These are phyloP conservation scores for Nibea albiflora DNA, from an alignment of 2,113 vertebrate genomes.

Conservation along the genomic window DNA sequence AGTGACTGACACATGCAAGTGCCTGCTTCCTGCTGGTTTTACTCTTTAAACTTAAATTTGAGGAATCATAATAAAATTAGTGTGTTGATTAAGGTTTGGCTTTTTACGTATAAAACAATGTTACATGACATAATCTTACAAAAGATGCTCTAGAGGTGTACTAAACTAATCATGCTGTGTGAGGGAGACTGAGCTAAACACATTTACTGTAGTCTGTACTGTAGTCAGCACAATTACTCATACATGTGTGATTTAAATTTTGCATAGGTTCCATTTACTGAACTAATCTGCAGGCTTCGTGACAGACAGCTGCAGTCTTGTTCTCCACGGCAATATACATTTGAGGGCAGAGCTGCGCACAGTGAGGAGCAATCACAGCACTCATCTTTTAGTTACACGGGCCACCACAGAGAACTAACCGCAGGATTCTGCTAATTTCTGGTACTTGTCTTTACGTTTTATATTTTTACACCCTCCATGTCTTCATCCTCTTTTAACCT, in stretches of 20 bases:
- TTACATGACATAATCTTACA: background rate
- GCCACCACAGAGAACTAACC: constrained; percentile 29
- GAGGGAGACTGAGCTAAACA: background rate
- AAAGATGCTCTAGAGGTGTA: constrained; percentile 1
- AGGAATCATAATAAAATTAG: background rate
- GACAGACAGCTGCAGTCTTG: background rate
- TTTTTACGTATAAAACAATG: background rate
- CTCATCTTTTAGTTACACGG: constrained; percentile 51
- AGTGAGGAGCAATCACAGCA: constrained; percentile 44
- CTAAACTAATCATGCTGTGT: background rate
- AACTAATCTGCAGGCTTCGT: background rate
- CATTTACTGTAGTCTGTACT: background rate
- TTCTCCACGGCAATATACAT: constrained; percentile 31
- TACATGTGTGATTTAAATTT: background rate
- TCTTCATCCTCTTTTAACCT: constrained; percentile 51
- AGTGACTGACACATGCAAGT: background rate
- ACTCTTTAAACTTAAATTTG: background rate
- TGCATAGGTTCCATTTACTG: background rate
- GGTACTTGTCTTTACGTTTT: constrained; percentile 25
- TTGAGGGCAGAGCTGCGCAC: constrained; percentile 44
- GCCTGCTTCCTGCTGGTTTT: background rate
- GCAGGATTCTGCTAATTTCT: constrained; percentile 49
- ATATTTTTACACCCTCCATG: constrained; percentile 22
- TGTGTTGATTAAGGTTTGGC: background rate
- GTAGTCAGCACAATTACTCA: background rate